Conservation (phyloP, 2,797 vertebrate genomes). For the Nothura maculosa region DNA sequence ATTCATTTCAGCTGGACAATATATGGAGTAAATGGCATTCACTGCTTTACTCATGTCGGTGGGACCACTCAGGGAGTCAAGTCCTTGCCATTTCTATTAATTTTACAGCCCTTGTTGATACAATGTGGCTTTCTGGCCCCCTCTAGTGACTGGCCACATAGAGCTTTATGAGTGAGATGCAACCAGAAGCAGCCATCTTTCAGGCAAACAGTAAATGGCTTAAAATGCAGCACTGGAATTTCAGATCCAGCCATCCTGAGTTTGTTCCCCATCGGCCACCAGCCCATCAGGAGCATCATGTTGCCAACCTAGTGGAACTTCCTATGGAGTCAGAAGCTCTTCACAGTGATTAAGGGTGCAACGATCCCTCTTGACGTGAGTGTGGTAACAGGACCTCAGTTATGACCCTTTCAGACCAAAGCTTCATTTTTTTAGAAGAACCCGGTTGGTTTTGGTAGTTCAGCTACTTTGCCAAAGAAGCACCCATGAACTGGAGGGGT, state of each 20-base stretch:
- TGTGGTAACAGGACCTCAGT: background rate
- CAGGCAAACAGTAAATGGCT: background rate
- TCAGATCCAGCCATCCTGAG: fast-evolving
- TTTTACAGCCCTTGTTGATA: background rate
- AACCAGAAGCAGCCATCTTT: background rate
- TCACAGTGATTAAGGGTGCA: background rate
- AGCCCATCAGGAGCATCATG: background rate
- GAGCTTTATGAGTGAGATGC: background rate
- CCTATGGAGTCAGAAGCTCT: background rate
- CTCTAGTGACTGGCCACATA: conserved; percentile 43
- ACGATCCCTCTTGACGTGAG: background rate
- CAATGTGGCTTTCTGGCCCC: conserved; percentile 42
- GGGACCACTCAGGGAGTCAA: background rate
- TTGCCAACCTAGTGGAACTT: background rate
- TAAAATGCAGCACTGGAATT: background rate
- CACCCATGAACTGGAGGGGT: background rate
- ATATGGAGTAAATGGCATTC: background rate
- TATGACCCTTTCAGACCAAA: background rate
- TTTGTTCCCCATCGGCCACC: background rate
- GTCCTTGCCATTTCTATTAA: background rate
- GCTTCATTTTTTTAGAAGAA: background rate
- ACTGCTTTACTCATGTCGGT: background rate
- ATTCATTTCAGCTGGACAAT: background rate
- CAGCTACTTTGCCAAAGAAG: background rate
- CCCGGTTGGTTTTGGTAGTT: background rate